Evolutionary conservation across 2,888 invertebrate species (phyloP), one percentile per base, ranked within the genome.

Genomic region (Blastobasis adustella): DNA sequence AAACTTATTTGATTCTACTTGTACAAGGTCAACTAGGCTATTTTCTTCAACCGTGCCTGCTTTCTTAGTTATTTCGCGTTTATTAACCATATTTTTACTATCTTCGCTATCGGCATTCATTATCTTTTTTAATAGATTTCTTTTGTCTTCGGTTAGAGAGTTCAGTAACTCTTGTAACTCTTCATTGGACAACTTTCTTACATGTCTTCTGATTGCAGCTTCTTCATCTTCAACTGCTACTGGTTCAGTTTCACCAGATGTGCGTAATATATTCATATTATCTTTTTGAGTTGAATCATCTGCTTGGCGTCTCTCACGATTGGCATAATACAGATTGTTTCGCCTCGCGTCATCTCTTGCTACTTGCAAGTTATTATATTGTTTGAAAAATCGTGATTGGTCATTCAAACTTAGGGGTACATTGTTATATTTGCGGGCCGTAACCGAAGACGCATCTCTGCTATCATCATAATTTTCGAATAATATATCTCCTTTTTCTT

Each of bases 61-160:
- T 65, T 87, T 88, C 55, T 87, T 87, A 5, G 82, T 85, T 50
- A 86, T 86, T 74, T 87, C 88, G 56, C 87, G 71, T 69, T 88
- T 88, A 57, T 71, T 81, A 36, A 81, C 58, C 42, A 45, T 61
- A 4, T 68, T 69, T 47, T 60, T 57, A 45, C 47, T 52, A 36
- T 53, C 61, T 36, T 71, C 65, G 43, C 49, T 38, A 36, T 76
- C 74, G 40, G 51, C 63, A 10, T 75, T 78, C 38, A 88, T 83
- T 4, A 87, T 82, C 63, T 77, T 80, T 59, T 79, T 81, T 43
- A 88, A 67, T 4, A 88, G 67, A 37, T 66, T 65, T 60, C 72
- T 74, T 71, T 87, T 87, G 52, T 87, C 85, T 47, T 77, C 80
- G 0, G 85, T 72, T 5, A 88, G 67, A 9, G 84, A 81, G 58